phyloP scores from a whole-genome alignment of 2,113 vertebrate genomes.

The Epinephelus cyanopodus region DNA sequence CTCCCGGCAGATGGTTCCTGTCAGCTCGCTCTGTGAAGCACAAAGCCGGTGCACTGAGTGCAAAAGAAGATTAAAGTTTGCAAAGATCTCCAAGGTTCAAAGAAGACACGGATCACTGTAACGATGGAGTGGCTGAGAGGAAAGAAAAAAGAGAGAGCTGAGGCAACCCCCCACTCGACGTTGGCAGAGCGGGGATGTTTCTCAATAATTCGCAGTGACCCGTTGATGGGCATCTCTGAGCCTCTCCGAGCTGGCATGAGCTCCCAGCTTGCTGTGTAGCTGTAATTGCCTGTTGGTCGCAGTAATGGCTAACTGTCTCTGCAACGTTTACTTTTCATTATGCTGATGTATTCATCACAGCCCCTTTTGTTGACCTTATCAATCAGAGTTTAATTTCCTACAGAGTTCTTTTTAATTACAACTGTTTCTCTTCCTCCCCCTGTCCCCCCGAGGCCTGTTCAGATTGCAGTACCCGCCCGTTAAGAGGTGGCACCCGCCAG shows the following conservation, averaged over 20 bases:
- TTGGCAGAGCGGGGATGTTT: slow-evolving; percentile 8
- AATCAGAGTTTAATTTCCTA: slow-evolving; percentile 81
- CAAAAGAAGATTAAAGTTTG: slow-evolving; percentile 60
- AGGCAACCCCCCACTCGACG: background rate
- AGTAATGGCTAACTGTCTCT: slow-evolving; percentile 53
- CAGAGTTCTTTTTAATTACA: slow-evolving; percentile 80
- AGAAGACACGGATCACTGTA: slow-evolving; percentile 50
- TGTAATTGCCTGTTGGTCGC: slow-evolving; percentile 72
- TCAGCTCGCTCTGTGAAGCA: slow-evolving; percentile 64
- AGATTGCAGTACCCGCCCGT: slow-evolving; percentile 39
- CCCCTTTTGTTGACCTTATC: slow-evolving; percentile 79
- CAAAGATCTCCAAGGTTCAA: slow-evolving; percentile 70
- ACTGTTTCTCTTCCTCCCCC: slow-evolving; percentile 53
- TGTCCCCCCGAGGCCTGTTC: slow-evolving; percentile 14
- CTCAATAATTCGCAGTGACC: slow-evolving; percentile 36
- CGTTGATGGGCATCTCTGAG: slow-evolving; percentile 61
- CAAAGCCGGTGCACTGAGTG: slow-evolving; percentile 27
- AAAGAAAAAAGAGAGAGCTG: background rate
- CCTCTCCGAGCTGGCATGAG: slow-evolving; percentile 30
- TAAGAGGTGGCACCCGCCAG: slow-evolving; percentile 43
- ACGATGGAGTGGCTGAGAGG: slow-evolving; percentile 18
- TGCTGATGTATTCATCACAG: slow-evolving; percentile 73
- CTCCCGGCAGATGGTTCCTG: slow-evolving; percentile 49
- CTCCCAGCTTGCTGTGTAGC: slow-evolving; percentile 34
- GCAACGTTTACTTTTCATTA: slow-evolving; percentile 74